phyloP scores from a whole-genome alignment of 2,797 vertebrate genomes.

The Muscicapa comitata region DNA sequence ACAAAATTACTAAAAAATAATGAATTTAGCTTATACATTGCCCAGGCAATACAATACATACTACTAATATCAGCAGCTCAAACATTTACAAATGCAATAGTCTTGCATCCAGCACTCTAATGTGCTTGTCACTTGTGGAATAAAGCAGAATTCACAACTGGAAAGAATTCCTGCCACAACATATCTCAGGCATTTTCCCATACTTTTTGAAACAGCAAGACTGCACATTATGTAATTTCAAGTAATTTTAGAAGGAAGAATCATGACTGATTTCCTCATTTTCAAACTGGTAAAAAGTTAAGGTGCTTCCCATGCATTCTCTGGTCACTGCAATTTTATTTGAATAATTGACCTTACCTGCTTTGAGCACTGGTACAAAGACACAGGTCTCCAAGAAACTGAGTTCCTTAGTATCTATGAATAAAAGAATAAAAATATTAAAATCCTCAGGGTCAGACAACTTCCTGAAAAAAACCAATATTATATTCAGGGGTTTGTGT shows the following conservation, averaged over 20 bases:
- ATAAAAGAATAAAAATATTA: not conserved
- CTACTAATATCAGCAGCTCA: fast-evolving
- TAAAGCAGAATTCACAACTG: not conserved
- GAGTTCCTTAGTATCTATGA: not conserved
- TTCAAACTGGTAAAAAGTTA: not conserved
- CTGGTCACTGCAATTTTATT: not conserved
- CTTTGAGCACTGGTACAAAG: not conserved
- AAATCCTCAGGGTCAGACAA: not conserved
- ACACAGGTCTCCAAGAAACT: not conserved
- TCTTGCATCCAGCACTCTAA: not conserved
- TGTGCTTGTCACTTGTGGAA: not conserved
- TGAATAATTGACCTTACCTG: not conserved
- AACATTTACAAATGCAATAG: not conserved
- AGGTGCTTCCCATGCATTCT: not conserved
- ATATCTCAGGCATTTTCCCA: not conserved
- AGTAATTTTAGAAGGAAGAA: not conserved
- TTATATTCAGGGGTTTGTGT: not conserved
- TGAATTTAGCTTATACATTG: not conserved
- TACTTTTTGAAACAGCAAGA: not conserved
- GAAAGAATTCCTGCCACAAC: not conserved
- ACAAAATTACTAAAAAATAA: not conserved
- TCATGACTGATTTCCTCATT: not conserved
- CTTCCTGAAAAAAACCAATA: not conserved
- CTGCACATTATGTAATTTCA: not conserved
- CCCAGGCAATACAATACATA: not conserved